A percentile compares a stretch with the other conserved stretches of the same genome.
phyloP scores from a whole-genome alignment of 64 coral and sea anemone species.

The Montipora foliosa region DNA sequence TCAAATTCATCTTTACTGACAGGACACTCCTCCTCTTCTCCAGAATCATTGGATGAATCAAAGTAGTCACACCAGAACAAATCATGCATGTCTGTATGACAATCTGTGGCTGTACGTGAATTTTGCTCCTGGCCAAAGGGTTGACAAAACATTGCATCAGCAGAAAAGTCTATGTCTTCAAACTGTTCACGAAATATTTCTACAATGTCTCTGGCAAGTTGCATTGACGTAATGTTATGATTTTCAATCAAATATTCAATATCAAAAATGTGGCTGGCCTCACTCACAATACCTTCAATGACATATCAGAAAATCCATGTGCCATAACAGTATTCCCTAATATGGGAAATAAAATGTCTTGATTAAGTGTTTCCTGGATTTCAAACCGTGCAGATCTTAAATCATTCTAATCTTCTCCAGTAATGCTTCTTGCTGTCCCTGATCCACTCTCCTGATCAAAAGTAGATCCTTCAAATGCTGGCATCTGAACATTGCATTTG shows the following conservation, averaged over 20 bases:
- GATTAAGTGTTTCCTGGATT: constrained; percentile 16
- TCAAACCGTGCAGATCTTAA: neutral
- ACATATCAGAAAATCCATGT: constrained; percentile 14
- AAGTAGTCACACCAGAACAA: no score
- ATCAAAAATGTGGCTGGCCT: constrained; percentile 1
- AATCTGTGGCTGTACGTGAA: neutral
- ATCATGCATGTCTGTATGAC: no score
- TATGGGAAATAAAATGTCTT: neutral
- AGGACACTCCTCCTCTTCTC: no score
- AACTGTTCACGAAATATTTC: constrained; percentile 2
- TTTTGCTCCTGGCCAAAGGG: neutral
- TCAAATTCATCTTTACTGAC: neutral
- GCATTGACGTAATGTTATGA: constrained; percentile 15
- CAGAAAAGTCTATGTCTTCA: constrained; percentile 15
- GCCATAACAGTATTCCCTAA: neutral
- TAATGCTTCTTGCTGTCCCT: neutral
- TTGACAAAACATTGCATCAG: constrained; percentile 18
- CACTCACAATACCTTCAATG: constrained; percentile 7
- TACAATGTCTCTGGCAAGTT: constrained; percentile 2
- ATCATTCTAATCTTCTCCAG: neutral
- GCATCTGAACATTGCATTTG: neutral
- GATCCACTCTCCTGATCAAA: neutral
- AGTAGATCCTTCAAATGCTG: neutral
- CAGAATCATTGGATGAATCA: no score
- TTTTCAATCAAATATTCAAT: constrained; percentile 15